Percentiles rank a stretch among this genome's conserved stretches.
Evolutionary conservation across 2,888 invertebrate genomes (phyloP).

Genomic region (Hydrotaea cyrtoneurina): DNA sequence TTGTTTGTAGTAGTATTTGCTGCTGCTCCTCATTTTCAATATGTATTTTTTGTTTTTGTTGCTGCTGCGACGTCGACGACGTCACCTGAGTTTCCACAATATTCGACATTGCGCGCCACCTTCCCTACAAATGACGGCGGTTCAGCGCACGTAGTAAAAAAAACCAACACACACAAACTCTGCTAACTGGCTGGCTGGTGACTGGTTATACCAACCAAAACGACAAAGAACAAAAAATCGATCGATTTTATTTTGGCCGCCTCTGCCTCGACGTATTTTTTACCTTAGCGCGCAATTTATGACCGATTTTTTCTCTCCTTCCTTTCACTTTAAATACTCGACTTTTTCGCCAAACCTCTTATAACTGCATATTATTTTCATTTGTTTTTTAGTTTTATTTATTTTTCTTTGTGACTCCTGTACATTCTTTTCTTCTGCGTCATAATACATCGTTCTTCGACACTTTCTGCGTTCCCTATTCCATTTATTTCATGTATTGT

Average conservation of each 20-base stretch:
- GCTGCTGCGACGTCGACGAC: slow-evolving; percentile 56
- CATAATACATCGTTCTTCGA: slow-evolving; percentile 44
- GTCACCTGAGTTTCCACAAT: slow-evolving; percentile 62
- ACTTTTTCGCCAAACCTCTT: not conserved
- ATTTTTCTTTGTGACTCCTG: slow-evolving; percentile 62
- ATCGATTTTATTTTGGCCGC: slow-evolving; percentile 64
- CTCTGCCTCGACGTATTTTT: slow-evolving; percentile 18
- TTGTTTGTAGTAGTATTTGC: slow-evolving; percentile 41
- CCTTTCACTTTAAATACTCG: not conserved
- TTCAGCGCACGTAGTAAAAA: slow-evolving; percentile 55
- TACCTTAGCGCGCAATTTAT: slow-evolving; percentile 60
- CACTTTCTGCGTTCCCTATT: not conserved
- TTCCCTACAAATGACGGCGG: slow-evolving; percentile 32
- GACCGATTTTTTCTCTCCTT: slow-evolving; percentile 34
- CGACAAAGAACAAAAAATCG: slow-evolving; percentile 56
- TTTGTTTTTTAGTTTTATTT: slow-evolving; percentile 15
- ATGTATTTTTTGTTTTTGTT: slow-evolving; percentile 3
- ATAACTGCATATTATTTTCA: not conserved
- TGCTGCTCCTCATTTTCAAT: slow-evolving; percentile 19
- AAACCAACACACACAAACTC: slow-evolving; percentile 24
- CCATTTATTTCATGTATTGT: not conserved
- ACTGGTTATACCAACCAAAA: slow-evolving; percentile 28
- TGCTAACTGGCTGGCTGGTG: not conserved
- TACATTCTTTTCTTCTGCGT: slow-evolving; percentile 65
- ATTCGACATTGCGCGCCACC: slow-evolving; percentile 67